Base-by-base conservation (phyloP, 2,113 vertebrate species). In the Bombycilla garrulus region DNA sequence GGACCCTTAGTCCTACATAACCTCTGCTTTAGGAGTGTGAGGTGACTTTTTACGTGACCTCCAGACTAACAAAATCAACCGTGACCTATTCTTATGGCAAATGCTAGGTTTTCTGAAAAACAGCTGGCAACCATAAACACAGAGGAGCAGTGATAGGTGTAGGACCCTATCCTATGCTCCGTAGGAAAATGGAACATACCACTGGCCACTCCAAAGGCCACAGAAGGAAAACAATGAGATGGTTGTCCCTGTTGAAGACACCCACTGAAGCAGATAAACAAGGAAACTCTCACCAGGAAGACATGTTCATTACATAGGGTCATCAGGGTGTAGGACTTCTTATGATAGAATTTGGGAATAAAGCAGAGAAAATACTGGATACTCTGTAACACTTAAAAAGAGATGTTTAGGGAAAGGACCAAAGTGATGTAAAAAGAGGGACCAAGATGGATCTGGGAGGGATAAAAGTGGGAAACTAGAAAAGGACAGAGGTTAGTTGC, bases 291-390 rank as follows among this genome's bases (percentile, higher is more conserved):
- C 14, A 9, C 50, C 47, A 16, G 21, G n/a, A 81, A 84, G 42
- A 51, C 36, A 44, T 6, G 12, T 3, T n/a, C 22, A 44, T 40
- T 45, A 85, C 70, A 79, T 7, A 21, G 23, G 4, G 29, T 50
- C 22, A 80, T 16, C 3, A 0, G 21, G 9, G 4, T 38, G 22
- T 1, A 64, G 23, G 4, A 23, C 3, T 35, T 62, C 24, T 3
- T 31, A 40, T 0, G 0, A 10, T 11, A 65, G 26, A 61, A 81
- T 66, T 40, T 44, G 19, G 16, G 26, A n/a, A 73, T 64, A 70
- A 77, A 73, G 18, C 5, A 65, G 33, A 44, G 18, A 51, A 10
- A 90, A 24, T 36, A 73, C 48, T 36, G 64, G 7, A 12, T 62
- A 58, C 15, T 23, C 1, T 28, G 12, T 17, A 44, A 87, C 33